Base-by-base conservation (phyloP, 2,888 invertebrate species). In the Noctua fimbriata region DNA sequence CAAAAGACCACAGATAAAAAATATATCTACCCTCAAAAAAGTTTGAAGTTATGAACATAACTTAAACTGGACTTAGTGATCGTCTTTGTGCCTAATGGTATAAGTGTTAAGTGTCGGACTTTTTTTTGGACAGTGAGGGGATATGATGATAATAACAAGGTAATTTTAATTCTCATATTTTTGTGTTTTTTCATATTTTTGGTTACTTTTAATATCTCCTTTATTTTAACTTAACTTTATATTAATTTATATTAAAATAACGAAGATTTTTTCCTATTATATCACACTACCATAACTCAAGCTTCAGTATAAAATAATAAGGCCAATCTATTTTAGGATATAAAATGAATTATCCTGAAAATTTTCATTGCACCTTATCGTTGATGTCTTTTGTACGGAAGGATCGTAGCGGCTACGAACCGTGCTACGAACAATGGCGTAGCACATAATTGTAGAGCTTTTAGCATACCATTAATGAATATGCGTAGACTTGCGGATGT, bases 21-120 rank as follows among this genome's bases (percentile, higher is more conserved):
- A 83, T 41, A 71, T 28, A 49, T 16, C 81, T 73, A 85, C 74
- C 85, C 85, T 77, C 44, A 36, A 73, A 86, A 52, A 78, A 84
- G 84, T 84, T 87, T 85, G 65, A 85, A 86, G 89, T 87, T 84
- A 89, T 90, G 89, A 89, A 83, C 84, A 79, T 85, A 89, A 90
- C 84, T 88, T 88, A 80, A 88, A 88, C 90, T 91, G 88, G 90
- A 91, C 88, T 89, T 89, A 89, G 94, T 94, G 93, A 89, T 87
- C 83, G 89, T 89, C 90, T 92, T 92, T 92, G 94, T 94, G 93
- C 91, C 91, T 89, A 90, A 94, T 94, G 93, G 89, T 93, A 93
- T 91, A 92, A 89, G 94, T 94, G 94, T 79, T 66, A 89, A 89
- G 94, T 94, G 93, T 90, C 90, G 87, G 86, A 91, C 90, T 90